Conservation (phyloP, 2,113 vertebrate species). For the Sceloporus undulatus region DNA sequence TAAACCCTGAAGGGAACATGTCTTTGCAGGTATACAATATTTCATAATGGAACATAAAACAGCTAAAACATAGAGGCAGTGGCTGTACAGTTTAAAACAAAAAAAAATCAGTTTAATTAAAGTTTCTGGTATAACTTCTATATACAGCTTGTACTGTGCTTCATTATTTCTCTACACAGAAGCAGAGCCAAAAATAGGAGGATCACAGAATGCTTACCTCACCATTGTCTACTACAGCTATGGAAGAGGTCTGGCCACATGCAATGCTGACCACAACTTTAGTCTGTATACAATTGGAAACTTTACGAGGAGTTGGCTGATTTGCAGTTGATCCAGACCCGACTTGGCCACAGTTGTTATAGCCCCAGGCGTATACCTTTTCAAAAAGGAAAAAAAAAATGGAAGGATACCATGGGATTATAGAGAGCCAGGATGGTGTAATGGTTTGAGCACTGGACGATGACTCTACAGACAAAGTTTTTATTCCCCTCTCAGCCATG, state of each 20-base stretch:
- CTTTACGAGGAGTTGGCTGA: conserved; percentile 91
- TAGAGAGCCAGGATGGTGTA: too few species aligned
- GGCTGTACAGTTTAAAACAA: neutral
- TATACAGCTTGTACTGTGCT: neutral
- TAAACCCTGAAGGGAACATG: neutral
- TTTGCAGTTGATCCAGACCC: conserved; percentile 96
- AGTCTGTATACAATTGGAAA: conserved; percentile 89
- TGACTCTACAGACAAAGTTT: too few species aligned
- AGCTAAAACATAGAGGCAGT: neutral
- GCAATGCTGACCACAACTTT: conserved; percentile 88
- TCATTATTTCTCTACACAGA: neutral
- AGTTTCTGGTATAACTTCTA: fast-evolving
- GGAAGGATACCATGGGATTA: neutral
- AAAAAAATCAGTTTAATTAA: neutral
- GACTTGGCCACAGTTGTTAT: conserved; percentile 98
- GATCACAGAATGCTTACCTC: conserved; percentile 82
- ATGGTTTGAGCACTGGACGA: too few species aligned
- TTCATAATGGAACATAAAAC: neutral
- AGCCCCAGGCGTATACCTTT: conserved; percentile 96
- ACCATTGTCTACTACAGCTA: conserved; percentile 93
- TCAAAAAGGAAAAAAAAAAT: conserved; percentile 22
- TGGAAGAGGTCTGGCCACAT: conserved; percentile 94
- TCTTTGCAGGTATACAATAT: neutral
- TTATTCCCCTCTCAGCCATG: too few species aligned
- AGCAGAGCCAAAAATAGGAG: neutral